Evolutionary conservation across 2,888 invertebrate genomes (phyloP).

Genomic region (Oligia strigilis): DNA sequence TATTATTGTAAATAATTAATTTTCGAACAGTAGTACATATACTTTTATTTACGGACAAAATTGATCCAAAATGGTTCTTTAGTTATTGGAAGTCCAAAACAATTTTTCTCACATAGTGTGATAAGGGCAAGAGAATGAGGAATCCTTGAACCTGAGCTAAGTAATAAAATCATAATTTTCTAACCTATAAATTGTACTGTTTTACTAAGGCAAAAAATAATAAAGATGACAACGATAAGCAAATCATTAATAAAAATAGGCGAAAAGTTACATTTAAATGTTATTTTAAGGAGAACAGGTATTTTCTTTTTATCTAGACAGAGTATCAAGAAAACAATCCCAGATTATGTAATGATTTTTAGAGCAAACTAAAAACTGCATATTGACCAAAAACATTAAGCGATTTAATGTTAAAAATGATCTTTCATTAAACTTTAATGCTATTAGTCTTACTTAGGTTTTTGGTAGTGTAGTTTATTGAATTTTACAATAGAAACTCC

Average conservation of each 20-base stretch:
- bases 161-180: constrained; percentile 10
- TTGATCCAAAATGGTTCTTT: background rate
- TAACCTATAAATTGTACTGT: constrained; percentile 59
- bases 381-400: background rate
- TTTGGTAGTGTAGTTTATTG: constrained; percentile 26
- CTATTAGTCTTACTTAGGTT: constrained; percentile 51
- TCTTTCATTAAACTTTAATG: background rate
- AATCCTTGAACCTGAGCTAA: background rate
- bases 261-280: background rate
- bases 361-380: constrained; percentile 24
- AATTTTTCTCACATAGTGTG: background rate
- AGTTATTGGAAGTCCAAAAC: too few relatives aligned
- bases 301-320: constrained; percentile 39
- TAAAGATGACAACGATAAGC: background rate
- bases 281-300: background rate
- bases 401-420: background rate
- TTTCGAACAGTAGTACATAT: background rate
- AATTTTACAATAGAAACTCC: constrained; percentile 38
- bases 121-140: background rate
- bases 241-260: too few relatives aligned
- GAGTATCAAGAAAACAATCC: constrained; percentile 64
- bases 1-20: too few relatives aligned
- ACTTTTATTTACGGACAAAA: background rate
- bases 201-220: background rate
- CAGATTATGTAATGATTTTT: constrained; percentile 80